Evolutionary conservation across 2,113 vertebrate species (phyloP).

Genomic region (Cochlearius cochlearius): DNA sequence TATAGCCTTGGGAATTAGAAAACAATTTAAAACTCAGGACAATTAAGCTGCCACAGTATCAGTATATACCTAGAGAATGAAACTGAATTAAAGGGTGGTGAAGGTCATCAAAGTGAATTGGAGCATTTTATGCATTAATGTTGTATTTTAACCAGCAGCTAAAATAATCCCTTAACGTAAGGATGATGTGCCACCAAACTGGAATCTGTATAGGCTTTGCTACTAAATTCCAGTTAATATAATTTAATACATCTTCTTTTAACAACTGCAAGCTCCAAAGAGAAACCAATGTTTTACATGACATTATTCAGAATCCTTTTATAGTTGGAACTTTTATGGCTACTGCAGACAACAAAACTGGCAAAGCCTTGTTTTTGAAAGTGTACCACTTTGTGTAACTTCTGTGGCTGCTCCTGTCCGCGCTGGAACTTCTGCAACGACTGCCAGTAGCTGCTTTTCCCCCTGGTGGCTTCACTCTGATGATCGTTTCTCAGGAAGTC

Average conservation of each 20-base stretch:
- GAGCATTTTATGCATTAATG: background rate
- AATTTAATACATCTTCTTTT: background rate
- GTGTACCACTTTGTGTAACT: accelerated
- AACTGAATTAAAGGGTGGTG: background rate
- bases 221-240: background rate
- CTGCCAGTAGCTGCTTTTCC: background rate
- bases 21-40: background rate
- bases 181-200: background rate
- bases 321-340: background rate
- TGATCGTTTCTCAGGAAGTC: background rate
- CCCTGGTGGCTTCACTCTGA: background rate
- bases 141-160: background rate
- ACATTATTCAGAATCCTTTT: background rate
- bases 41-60: background rate
- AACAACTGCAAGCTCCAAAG: background rate
- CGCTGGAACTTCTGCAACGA: background rate
- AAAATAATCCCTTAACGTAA: background rate
- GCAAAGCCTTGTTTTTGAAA: background rate
- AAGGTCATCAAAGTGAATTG: background rate
- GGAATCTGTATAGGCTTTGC: background rate
- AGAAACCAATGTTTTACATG: background rate
- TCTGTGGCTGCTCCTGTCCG: accelerated
- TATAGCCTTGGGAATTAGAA: background rate
- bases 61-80: background rate
- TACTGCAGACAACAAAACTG: background rate